A percentile compares a stretch with the other conserved stretches of the same genome.
phyloP scores from a whole-genome alignment of 2,113 vertebrate genomes.

The Propithecus coquereli region DNA sequence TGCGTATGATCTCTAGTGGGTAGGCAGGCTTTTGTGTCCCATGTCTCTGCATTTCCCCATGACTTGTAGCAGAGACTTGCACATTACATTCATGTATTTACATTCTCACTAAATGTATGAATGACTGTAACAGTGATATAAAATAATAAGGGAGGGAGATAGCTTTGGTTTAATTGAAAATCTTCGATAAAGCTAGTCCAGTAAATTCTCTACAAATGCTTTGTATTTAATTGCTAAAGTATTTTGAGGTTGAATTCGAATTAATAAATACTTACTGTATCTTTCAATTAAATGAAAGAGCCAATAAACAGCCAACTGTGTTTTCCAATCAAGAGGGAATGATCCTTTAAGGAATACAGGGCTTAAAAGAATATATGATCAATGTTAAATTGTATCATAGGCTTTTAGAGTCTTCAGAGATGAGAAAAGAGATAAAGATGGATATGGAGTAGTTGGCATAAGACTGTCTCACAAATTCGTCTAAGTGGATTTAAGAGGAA shows the following conservation, averaged over 20 bases:
- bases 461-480: not conserved
- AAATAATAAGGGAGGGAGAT: not conserved
- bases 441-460: not conserved
- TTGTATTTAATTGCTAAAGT: not conserved
- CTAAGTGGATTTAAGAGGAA: not conserved
- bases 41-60: not conserved
- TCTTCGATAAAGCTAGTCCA: not conserved
- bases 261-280: not conserved
- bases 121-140: not conserved
- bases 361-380: not conserved
- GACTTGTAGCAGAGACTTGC: not conserved
- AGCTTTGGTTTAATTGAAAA: not conserved
- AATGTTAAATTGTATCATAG: not conserved
- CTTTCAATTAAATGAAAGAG: conserved; percentile 1
- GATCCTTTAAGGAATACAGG: not conserved
- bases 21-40: not conserved
- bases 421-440: not conserved
- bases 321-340: not conserved
- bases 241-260: conserved; percentile 14
- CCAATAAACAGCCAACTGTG: not conserved
- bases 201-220: not conserved
- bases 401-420: not conserved
- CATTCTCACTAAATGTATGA: not conserved
- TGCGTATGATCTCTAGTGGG: not conserved
- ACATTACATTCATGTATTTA: no score